phyloP scores from a whole-genome alignment of 2,888 invertebrate species.

The Parnassius orleans region DNA sequence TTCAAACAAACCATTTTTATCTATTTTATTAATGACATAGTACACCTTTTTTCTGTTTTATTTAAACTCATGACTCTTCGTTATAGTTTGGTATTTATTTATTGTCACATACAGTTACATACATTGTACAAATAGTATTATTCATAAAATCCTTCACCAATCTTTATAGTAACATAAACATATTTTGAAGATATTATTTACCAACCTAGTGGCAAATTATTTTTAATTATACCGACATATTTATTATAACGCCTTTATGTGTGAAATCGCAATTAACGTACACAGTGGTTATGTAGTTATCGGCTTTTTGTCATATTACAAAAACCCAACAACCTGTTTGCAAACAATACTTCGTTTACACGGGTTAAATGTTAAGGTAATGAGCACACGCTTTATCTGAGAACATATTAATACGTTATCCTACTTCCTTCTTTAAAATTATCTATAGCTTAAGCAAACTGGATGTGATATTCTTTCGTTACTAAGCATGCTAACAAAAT shows the following conservation, averaged over 20 bases:
- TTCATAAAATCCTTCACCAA: no score
- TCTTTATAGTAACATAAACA: no score
- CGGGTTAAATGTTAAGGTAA: conserved; percentile 28
- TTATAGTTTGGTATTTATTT: no score
- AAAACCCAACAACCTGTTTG: conserved; percentile 22
- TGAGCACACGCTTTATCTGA: conserved; percentile 18
- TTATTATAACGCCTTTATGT: neutral
- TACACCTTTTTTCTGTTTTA: no score
- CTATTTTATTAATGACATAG: no score
- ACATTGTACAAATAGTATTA: no score
- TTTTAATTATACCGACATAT: neutral
- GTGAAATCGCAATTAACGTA: neutral
- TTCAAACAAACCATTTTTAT: no score
- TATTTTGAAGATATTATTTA: no score
- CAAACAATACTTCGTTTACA: conserved; percentile 26
- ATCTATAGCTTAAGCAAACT: conserved; percentile 10
- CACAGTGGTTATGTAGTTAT: neutral
- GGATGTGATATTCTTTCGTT: conserved; percentile 14
- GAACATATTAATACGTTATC: conserved; percentile 16
- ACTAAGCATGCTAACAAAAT: conserved; percentile 10
- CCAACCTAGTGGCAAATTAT: no score
- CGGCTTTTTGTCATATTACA: conserved; percentile 5
- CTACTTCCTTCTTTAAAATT: conserved; percentile 23
- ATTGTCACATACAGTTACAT: no score
- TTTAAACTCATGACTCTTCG: no score